Conservation (phyloP, 2,797 vertebrate species). For the Taeniopygia guttata region DNA sequence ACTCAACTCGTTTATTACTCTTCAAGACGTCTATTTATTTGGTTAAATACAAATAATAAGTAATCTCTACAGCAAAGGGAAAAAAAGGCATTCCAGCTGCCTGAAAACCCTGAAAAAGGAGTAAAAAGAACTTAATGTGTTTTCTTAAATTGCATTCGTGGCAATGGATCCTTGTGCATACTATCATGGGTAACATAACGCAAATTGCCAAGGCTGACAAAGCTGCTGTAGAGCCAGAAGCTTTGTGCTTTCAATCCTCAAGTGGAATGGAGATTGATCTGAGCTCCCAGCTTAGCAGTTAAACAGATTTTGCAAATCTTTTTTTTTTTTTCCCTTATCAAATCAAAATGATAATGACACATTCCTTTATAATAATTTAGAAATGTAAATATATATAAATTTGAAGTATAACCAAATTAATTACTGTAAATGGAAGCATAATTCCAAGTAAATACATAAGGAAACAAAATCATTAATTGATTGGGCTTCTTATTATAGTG, state of each 20-base stretch:
- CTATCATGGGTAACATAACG: slow-evolving; percentile 40
- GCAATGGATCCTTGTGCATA: slow-evolving; percentile 37
- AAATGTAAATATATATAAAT: not conserved
- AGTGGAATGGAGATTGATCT: slow-evolving; percentile 10
- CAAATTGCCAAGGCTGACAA: slow-evolving; percentile 47
- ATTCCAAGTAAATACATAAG: slow-evolving; percentile 14
- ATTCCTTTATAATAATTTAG: slow-evolving; percentile 6
- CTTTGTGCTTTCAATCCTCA: slow-evolving; percentile 17
- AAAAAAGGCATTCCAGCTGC: not conserved
- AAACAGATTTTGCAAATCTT: slow-evolving; percentile 28
- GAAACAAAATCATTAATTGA: slow-evolving; percentile 37
- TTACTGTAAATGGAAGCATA: slow-evolving; percentile 17
- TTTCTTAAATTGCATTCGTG: slow-evolving; percentile 13
- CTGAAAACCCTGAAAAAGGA: slow-evolving; percentile 25
- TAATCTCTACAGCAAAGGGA: not conserved
- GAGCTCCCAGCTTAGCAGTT: not conserved
- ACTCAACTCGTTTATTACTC: not conserved
- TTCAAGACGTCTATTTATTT: not conserved
- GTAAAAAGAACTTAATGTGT: not conserved
- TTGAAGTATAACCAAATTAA: slow-evolving; percentile 22
- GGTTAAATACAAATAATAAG: slow-evolving; percentile 18
- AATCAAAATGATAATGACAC: not conserved
- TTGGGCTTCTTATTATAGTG: not conserved
- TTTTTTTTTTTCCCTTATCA: not conserved
- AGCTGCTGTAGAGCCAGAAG: slow-evolving; percentile 44